Base-by-base conservation (phyloP, 2,888 invertebrate genomes). In the Cerceris rybyensis region DNA sequence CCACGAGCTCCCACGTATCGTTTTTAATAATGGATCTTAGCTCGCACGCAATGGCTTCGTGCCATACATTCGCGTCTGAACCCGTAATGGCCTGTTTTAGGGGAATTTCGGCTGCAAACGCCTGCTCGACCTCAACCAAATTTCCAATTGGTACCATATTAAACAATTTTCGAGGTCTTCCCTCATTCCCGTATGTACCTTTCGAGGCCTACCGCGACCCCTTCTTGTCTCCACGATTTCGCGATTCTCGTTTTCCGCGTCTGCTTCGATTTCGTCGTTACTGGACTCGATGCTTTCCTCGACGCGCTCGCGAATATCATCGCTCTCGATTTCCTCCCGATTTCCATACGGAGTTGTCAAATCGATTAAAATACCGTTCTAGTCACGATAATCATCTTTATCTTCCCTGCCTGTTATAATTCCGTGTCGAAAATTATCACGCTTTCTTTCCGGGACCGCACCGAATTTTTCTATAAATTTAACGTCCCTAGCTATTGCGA, bases 121-220 rank as follows among this genome's bases (percentile, higher is more conserved):
- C 65, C 39, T 46, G 13, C 46, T 54, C n/a, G 17, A 73, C 78
- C n/a, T 42, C 41, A n/a, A 60, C 17, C 14, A 8, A 54, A 16
- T 14, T 50, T 42, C 13, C 54, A 11, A 2, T 41, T 8, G 67
- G 52, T 9, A 59, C 46, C 50, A 63, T 64, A 50, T 69, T 59
- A 46, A 77, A 76, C 58, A 60, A 50, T 55, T 76, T 79, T 14
- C 69, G 14, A 46, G 71, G 78, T 17, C 75, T 78, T 50, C 78
- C 59, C 68, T 49, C 16, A 7, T 16, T n/a, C 75, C 71, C 28
- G 78, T 78, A 11, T 46, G 42, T 9, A 52, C 14, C 41, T 41
- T 75, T 42, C 55, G 57, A 4, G 75, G 75, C 57, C 75, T 75
- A 17, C 78, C 75, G 17, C 64, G 68, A 55, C 67, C 75, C 41